A percentile compares a stretch with the other conserved stretches of the same genome.
These are phyloP conservation scores for Nasonia giraulti DNA, from an alignment of 1,140 invertebrate species.

Conservation along the genomic window DNA sequence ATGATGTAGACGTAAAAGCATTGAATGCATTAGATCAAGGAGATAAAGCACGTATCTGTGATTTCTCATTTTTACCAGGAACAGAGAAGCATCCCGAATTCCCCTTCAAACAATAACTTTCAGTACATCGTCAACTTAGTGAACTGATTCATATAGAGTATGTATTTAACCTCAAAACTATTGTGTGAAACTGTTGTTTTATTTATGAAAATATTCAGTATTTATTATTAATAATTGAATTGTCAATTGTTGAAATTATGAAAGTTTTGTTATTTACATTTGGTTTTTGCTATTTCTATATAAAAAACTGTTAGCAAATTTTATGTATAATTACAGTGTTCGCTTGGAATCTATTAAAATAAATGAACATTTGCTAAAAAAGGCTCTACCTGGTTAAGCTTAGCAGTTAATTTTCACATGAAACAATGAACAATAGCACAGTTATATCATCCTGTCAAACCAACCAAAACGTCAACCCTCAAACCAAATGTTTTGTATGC, in stretches of 20 bases:
- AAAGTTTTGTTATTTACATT: no score
- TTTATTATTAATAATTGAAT: no score
- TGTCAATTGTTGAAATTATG: no score
- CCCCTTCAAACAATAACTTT: slow-evolving; percentile 61
- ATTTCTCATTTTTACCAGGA: slow-evolving; percentile 77
- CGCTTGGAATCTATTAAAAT: not conserved
- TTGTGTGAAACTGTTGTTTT: no score
- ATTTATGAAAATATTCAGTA: no score
- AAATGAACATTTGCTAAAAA: not conserved
- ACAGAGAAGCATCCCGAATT: slow-evolving; percentile 78
- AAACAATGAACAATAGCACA: not conserved
- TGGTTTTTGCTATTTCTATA: no score
- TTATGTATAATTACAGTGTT: no score
- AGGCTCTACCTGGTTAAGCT: not conserved
- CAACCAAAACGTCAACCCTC: not conserved
- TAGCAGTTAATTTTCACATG: not conserved
- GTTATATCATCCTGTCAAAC: not conserved
- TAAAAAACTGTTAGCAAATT: no score
- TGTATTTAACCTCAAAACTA: not conserved
- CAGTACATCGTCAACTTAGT: no score
- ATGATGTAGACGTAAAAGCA: slow-evolving; percentile 63
- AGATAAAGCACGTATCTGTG: slow-evolving; percentile 76
- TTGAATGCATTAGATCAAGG: slow-evolving; percentile 76
- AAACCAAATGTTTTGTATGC: not conserved
- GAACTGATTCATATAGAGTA: not conserved